phyloP scores from a whole-genome alignment of 64 coral and sea anemone species.

The Catalaphyllia jardinei region DNA sequence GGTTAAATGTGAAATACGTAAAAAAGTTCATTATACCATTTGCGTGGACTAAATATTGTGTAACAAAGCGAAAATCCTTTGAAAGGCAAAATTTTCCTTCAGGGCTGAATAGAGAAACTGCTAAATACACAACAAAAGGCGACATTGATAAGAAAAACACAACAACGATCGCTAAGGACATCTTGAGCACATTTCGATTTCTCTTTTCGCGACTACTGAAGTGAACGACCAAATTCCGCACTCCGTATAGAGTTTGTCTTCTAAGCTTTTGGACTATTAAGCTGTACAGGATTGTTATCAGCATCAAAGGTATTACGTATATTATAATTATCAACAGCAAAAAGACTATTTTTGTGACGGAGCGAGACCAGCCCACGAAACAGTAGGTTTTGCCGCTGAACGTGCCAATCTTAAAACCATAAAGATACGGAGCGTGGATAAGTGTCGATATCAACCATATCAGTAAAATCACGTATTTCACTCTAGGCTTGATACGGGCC shows the following conservation, averaged over 20 bases:
- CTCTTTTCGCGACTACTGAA: conserved; percentile 6
- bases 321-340: conserved; percentile 13
- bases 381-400: conserved; percentile 24
- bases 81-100: not conserved
- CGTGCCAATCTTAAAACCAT: conserved; percentile 5
- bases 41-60: conserved; percentile 27
- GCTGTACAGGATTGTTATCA: conserved; percentile 8
- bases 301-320: not conserved
- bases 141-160: conserved; percentile 37
- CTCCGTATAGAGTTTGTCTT: conserved; percentile 1
- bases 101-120: not conserved
- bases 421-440: conserved; percentile 20
- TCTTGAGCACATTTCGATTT: conserved; percentile 19
- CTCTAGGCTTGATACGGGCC: conserved; percentile 3
- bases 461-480: conserved; percentile 9
- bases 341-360: conserved; percentile 26
- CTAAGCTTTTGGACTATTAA: conserved; percentile 16
- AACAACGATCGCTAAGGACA: conserved; percentile 7
- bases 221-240: conserved; percentile 13
- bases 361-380: not conserved
- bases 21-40: conserved; percentile 20
- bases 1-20: conserved; percentile 13
- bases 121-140: conserved; percentile 15
- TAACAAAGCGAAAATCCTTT: conserved; percentile 26
- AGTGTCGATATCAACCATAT: conserved; percentile 2